Evolutionary conservation across 2,113 vertebrate genomes (phyloP).

Genomic region (Boleophthalmus pectinirostris): DNA sequence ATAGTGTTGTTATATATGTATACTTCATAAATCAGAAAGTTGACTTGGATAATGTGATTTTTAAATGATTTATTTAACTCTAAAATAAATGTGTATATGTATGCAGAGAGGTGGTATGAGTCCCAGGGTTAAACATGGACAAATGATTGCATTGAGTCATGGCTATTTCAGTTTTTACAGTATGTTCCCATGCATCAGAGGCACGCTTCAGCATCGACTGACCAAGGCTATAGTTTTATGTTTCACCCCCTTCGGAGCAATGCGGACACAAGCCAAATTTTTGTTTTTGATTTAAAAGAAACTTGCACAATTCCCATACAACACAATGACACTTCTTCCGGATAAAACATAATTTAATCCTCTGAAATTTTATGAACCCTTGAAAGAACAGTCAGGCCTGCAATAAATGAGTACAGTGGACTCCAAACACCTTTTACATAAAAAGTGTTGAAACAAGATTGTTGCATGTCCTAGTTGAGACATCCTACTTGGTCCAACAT

Average conservation of each 20-base stretch:
- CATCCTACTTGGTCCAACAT: constrained; percentile 43
- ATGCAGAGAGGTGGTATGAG: background rate
- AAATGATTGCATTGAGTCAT: background rate
- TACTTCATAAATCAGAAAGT: no score
- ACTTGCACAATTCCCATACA: background rate
- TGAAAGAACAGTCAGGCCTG: background rate
- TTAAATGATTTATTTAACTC: background rate
- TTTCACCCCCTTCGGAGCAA: background rate
- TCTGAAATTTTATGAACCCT: background rate
- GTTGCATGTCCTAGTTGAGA: constrained; percentile 9
- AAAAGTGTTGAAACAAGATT: background rate
- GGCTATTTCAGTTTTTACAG: background rate
- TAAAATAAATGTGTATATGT: background rate
- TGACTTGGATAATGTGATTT: no score
- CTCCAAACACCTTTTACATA: background rate
- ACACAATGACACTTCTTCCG: background rate
- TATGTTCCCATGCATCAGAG: background rate
- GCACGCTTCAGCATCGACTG: background rate
- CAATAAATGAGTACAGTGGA: background rate
- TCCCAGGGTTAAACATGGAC: background rate
- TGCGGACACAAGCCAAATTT: background rate
- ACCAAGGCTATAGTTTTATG: background rate
- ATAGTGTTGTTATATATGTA: no score
- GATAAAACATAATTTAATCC: background rate
- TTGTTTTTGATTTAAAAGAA: constrained; percentile 7